Conservation (phyloP, 2,888 invertebrate species). For the Temnothorax rugatulus region DNA sequence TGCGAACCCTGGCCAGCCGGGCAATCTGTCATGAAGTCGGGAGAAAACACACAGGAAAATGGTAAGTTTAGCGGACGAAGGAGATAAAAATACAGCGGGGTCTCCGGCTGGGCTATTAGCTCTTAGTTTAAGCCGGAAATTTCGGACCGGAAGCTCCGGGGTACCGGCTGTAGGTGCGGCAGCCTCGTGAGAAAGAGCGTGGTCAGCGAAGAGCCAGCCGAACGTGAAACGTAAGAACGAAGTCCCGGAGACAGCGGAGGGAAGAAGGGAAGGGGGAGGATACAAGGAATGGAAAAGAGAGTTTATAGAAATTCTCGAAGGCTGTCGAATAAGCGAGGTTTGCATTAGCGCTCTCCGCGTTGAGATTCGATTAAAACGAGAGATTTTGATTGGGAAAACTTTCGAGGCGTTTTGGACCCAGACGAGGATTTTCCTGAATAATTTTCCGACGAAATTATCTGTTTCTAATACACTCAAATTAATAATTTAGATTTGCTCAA, state of each 20-base stretch:
- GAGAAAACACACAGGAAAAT: slow-evolving; percentile 32
- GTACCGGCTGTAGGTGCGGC: slow-evolving; percentile 57
- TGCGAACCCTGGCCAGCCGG: slow-evolving; percentile 28
- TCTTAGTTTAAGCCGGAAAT: slow-evolving; percentile 82
- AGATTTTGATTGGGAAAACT: slow-evolving; percentile 34
- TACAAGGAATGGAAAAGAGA: slow-evolving; percentile 61
- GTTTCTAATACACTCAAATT: not conserved
- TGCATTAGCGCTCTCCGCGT: slow-evolving; percentile 71
- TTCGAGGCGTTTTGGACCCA: not conserved
- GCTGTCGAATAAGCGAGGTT: slow-evolving; percentile 66
- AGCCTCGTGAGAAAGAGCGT: slow-evolving; percentile 43
- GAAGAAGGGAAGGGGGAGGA: slow-evolving; percentile 2
- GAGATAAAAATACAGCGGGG: slow-evolving; percentile 59
- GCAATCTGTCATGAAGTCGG: slow-evolving; percentile 63
- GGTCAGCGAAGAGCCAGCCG: slow-evolving; percentile 39
- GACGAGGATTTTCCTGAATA: not conserved
- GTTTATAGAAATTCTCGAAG: slow-evolving; percentile 76
- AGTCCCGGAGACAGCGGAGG: slow-evolving; percentile 11
- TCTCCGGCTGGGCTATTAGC: slow-evolving; percentile 79
- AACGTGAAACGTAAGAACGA: slow-evolving; percentile 60
- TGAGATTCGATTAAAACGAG: slow-evolving; percentile 64
- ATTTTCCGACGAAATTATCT: slow-evolving; percentile 19
- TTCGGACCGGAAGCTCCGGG: slow-evolving; percentile 77
- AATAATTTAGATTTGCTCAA: slow-evolving; percentile 7
- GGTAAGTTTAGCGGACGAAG: slow-evolving; percentile 50